Base-by-base conservation (phyloP, 2,797 vertebrate genomes). In the Neoniphon sammara region DNA sequence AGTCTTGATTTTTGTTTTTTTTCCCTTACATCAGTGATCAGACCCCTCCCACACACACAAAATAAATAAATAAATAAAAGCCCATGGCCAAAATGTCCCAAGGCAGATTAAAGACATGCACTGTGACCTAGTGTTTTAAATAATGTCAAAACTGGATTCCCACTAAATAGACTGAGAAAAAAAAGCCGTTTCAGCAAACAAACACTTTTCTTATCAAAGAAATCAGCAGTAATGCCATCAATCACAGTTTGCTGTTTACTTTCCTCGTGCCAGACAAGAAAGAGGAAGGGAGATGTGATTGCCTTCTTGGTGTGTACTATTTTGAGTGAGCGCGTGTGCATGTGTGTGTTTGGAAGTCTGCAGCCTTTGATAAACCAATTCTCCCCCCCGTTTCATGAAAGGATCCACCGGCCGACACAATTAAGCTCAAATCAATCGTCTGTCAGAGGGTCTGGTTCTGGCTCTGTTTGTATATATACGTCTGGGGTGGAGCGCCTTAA, bases 141-240 rank as follows among this genome's bases (percentile, higher is more conserved):
- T 36, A 36, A 7, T 7, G 34, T 9, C 7, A 36, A 36, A 36
- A 36, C 34, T 36, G 39, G 39, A 42, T 11, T 42, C 39, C 11
- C 11, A 12, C 39, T 42, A 42, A 11, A 39, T 11, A 39, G 1
- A 39, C 36, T 39, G 2, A 39, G 36, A 39, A 39, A 39, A 39
- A 9, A 39, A 39, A 42, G 39, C 10, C 39, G 39, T 11, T 36
- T 7, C 34, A 0, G 6, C 34, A 9, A 36, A 9, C 34, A 9
- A 36, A 7, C 7, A 9, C 34, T 9, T 36, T 64, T 71, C 66
- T 71, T 66, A 78, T 75, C 39, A 54, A 66, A 61, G 59, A 72
- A 58, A 59, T 70, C 39, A 64, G 56, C 44, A 75, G 67, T 55
- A n/a, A 42, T 15, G 66, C 55, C 62, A 73, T 83, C 58, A 55